Evolutionary conservation across 2,888 invertebrate species (phyloP).

Genomic region (Eilema griseolum): DNA sequence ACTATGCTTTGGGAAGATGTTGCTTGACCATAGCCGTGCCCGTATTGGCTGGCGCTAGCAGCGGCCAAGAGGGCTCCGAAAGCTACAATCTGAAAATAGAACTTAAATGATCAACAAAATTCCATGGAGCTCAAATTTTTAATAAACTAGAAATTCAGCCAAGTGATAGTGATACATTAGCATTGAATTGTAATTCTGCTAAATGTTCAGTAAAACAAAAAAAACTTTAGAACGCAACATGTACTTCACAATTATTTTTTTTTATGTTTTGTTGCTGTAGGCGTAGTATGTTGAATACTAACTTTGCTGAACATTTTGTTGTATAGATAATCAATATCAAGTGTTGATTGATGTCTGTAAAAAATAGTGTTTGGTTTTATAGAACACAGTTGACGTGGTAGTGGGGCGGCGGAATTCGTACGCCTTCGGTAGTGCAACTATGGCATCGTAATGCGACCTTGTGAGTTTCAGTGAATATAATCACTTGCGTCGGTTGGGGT

Average conservation of each 20-base stretch:
- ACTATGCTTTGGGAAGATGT: slow-evolving; percentile 74
- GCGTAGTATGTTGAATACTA: slow-evolving; percentile 47
- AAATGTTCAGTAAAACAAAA: no score
- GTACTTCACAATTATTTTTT: no score
- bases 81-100: slow-evolving; percentile 70
- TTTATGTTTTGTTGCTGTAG: neutral
- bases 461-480: slow-evolving; percentile 17
- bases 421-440: slow-evolving; percentile 46
- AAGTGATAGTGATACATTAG: no score
- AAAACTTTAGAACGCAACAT: no score
- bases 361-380: slow-evolving; percentile 57
- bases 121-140: neutral
- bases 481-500: no score
- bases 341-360: slow-evolving; percentile 58
- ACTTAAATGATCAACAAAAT: neutral
- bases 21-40: slow-evolving; percentile 57
- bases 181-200: no score
- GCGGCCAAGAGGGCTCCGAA: slow-evolving; percentile 75
- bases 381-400: slow-evolving; percentile 13
- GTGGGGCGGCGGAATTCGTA: slow-evolving; percentile 44
- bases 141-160: no score
- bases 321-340: slow-evolving; percentile 31
- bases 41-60: slow-evolving; percentile 77
- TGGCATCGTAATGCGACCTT: slow-evolving; percentile 32
- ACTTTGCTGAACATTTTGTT: slow-evolving; percentile 75